Base-by-base conservation (phyloP, 1,140 invertebrate species). In the Matsumurasca onukii region DNA sequence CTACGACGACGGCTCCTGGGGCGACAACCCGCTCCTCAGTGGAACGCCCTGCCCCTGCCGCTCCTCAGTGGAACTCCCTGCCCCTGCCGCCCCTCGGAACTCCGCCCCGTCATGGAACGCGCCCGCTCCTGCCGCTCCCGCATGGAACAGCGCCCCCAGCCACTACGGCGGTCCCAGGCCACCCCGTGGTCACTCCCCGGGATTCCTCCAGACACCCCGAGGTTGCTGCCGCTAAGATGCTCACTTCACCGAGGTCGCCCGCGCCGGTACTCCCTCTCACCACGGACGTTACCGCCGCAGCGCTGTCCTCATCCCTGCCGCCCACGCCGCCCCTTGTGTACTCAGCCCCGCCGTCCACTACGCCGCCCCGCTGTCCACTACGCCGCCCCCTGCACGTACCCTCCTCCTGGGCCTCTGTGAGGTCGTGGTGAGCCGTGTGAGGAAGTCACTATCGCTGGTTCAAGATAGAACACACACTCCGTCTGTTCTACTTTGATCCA, bases 131-230 rank as follows among this genome's bases (percentile, higher is more conserved):
- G 80, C 79, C 66, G 74, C 71, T 62, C 72, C 74, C 13, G 85
- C 85, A 69, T 85, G 83, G 79, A 81, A 84, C 57, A 84, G 81
- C 30, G 80, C 80, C 63, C 76, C 76, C 73, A 81, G 81, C 69
- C 78, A 79, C 70, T 80, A 85, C 49, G 13, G 52, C 31, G n/a
- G 31, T 20, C 31, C 61, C 45, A 12, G 30, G 22, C 31, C 45
- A 31, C 17, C 55, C 25, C 31, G 57, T 59, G 61, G 3, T 71
- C 30, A 65, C 62, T n/a, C 31, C 62, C 39, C 20, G 31, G 62
- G 62, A 3, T 65, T 65, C 62, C 39, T 65, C 62, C 62, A 39
- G 48, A 22, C 70, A 70, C 31, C 71, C 73, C 17, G 73, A 71
- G 52, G 72, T 73, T 2, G 72, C 57, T 30, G 69, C 70, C 66